Percentiles rank a stretch among this genome's conserved stretches.
Conservation (phyloP, 1,140 invertebrate species). For the Maniola jurtina region DNA sequence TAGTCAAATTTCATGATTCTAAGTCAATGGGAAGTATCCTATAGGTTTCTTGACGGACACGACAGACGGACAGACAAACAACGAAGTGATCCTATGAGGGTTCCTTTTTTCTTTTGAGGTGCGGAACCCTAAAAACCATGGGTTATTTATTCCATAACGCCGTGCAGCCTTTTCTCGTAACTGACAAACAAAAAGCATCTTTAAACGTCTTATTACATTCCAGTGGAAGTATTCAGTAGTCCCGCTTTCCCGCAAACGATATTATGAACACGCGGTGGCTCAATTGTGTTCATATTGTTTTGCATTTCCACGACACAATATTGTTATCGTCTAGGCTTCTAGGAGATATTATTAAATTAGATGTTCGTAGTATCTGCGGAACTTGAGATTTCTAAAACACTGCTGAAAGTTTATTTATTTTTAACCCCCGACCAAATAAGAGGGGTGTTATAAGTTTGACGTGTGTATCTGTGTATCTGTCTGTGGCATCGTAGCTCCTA, state of each 20-base stretch:
- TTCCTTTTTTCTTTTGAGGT: no score
- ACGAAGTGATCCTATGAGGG: no score
- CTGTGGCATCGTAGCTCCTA: no score
- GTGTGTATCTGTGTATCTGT: no score
- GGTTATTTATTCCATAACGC: background rate
- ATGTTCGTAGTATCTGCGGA: background rate
- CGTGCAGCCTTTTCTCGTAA: constrained; percentile 2
- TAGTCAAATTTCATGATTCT: no score
- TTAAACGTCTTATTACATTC: constrained; percentile 27
- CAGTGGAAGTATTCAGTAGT: constrained; percentile 8
- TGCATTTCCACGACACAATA: constrained; percentile 18
- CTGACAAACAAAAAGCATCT: constrained; percentile 11
- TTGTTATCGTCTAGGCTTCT: constrained; percentile 13
- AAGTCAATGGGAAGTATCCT: no score
- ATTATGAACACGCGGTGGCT: background rate
- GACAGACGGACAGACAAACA: no score
- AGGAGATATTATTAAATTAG: background rate
- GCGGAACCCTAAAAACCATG: no score
- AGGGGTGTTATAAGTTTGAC: no score
- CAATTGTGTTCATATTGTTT: constrained; percentile 10
- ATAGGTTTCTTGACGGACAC: no score
- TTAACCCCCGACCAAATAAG: no score
- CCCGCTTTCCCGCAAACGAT: constrained; percentile 4
- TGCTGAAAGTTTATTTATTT: no score
- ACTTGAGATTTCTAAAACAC: background rate